Base-by-base conservation (phyloP, 2,797 vertebrate genomes). In the Tiaroga cobitis region DNA sequence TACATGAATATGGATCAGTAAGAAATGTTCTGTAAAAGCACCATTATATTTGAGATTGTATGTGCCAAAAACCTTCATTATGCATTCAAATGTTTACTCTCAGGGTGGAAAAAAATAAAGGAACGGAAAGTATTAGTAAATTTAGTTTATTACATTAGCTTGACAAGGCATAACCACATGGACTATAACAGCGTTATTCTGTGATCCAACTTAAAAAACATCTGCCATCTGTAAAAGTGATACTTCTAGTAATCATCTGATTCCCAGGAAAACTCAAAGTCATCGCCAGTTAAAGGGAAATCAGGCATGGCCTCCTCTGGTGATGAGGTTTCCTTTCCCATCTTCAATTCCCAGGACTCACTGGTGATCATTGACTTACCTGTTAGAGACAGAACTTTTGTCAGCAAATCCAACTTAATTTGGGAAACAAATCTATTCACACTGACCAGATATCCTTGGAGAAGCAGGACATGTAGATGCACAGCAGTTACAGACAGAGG, bases 1-100 rank as follows among this genome's bases (percentile, higher is more conserved):
- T 99, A 74, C 91, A 94, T 0, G 97, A 98, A 81, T 98, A 97
- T 41, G 34, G 67, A 26, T 49, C 76, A 63, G 77, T 75, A 9
- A 80, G 26, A 41, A 70, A 39, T 16, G 2, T 8, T 24, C 2
- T 19, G 9, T 65, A 49, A 7, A 16, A 39, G 8, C 5, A 24
- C 34, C 19, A 21, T 11, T 37, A 24, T 1, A 15, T 9, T 21
- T 21, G 8, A 37, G 32, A 68, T 7, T 15, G 4, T 24, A 24
- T n/a, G 9, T 54, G 19, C 4, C 1, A 19, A 41, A 41, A 68
- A 69, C 15, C 2, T 32, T 11, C 16, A 13, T 2, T 18, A 10
- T 2, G 11, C 21, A 59, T 7, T 24, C 2, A 63, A 16, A 0
- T 10, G 24, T 21, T 75, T 51, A 21, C n/a, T 65, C 10, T 68